Base-by-base conservation (phyloP, 1,140 invertebrate species). In the Lutraria rhynchaena region DNA sequence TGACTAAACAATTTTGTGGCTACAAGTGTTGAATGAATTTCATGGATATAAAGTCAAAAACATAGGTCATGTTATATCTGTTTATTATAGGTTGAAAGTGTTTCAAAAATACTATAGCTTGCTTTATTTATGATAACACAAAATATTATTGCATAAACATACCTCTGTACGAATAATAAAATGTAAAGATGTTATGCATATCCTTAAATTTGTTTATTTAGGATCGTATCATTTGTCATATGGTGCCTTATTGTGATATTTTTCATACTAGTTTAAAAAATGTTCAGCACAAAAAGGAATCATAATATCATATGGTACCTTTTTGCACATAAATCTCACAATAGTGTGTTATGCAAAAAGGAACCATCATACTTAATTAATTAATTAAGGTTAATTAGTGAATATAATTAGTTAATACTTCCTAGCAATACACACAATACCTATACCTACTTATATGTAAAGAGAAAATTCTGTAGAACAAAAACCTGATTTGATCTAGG, bases 291-390 rank as follows among this genome's bases (percentile, higher is more conserved):
- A 73, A 55, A 73, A 57, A 73, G 51, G 70, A 57, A 33, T 29
- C 70, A 73, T 55, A 33, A 4, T 35, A 31, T 33, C 51, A 58
- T 73, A 73, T 73, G 70, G 70, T 73, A 73, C 70, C 70, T 73
- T 71, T 53, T 71, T 53, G 70, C 49, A 57, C 15, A 19, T 73
- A 24, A 35, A 33, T 33, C 13, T 57, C 51, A 55, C 24, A 57
- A 73, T 55, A 73, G 5, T 46, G 41, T 5, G 11, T 29, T 9
- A 37, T 57, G 46, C 70, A 73, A 73, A 73, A 73, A 73, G 70
- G 70, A 73, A 57, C 51, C 70, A 57, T 73, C 27, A 15, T 33
- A 57, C 51, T 37, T 73, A 73, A 73, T 73, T 73, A 22, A 33
- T 35, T 37, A 53, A 73, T 57, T 73, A 55, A 35, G 27, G 29